These are phyloP conservation scores for Todiramphus saurophagus DNA, from an alignment of 2,113 vertebrate genomes.

Conservation along the genomic window DNA sequence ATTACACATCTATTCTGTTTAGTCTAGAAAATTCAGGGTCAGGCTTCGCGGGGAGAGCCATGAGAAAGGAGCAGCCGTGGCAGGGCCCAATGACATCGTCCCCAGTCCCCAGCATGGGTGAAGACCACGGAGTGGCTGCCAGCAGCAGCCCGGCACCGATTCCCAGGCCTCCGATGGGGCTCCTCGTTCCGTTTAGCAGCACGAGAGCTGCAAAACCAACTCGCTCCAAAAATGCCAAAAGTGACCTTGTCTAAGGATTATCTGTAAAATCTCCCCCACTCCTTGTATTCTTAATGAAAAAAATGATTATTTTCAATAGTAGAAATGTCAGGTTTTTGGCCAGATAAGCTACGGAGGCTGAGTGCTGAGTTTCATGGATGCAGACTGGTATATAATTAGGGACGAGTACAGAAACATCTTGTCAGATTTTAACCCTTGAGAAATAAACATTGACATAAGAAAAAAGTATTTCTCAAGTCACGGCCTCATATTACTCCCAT, in stretches of 20 bases:
- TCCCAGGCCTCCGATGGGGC: background rate
- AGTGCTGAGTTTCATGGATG: background rate
- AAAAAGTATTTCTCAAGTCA: background rate
- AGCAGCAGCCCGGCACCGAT: background rate
- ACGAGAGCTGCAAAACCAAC: background rate
- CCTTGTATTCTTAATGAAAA: background rate
- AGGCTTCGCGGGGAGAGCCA: background rate
- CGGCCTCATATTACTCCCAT: background rate
- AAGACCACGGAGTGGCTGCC: background rate
- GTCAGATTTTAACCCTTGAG: background rate
- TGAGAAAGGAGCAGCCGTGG: background rate
- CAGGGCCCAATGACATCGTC: background rate
- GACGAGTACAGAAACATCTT: background rate
- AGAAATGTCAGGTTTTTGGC: background rate
- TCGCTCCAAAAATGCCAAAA: background rate
- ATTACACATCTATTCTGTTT: background rate
- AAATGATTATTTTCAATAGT: background rate
- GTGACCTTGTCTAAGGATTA: background rate
- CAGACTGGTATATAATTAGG: background rate
- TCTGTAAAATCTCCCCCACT: background rate
- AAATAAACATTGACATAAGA: constrained; percentile 24
- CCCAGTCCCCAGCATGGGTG: background rate
- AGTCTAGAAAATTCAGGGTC: background rate
- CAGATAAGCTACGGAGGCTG: background rate
- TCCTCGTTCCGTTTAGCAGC: accelerated